Percentiles rank a stretch among this genome's conserved stretches.
phyloP scores from a whole-genome alignment of 2,888 invertebrate species.

The Rhaphigaster nebulosa region DNA sequence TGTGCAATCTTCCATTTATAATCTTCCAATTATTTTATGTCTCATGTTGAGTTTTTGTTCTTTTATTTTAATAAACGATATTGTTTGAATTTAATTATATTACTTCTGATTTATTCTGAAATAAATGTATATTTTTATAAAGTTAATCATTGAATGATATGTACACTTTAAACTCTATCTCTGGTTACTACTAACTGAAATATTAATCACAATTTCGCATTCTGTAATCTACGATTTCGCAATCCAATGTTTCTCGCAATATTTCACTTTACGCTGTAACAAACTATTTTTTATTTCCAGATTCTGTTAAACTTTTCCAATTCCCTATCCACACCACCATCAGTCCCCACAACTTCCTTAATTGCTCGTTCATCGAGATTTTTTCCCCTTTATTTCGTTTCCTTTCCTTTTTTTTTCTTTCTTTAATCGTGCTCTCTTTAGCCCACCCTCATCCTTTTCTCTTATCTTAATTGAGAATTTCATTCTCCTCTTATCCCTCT shows the following conservation, averaged over 20 bases:
- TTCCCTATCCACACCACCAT: not conserved
- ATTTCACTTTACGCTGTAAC: not conserved
- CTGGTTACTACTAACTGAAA: too few relatives aligned
- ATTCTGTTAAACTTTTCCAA: not conserved
- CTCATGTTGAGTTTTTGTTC: too few relatives aligned
- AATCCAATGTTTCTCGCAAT: not conserved
- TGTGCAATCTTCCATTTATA: too few relatives aligned
- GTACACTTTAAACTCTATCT: too few relatives aligned
- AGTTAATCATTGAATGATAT: too few relatives aligned
- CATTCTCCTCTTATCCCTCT: not conserved
- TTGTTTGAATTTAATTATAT: too few relatives aligned
- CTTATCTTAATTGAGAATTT: not conserved
- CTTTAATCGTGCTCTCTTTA: not conserved
- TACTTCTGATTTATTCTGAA: too few relatives aligned
- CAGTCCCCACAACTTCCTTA: not conserved
- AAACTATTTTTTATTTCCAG: not conserved
- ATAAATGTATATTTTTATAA: too few relatives aligned
- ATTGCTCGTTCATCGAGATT: not conserved
- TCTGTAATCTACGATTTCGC: too few relatives aligned
- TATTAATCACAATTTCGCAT: too few relatives aligned
- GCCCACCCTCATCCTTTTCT: not conserved
- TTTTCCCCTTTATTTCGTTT: not conserved
- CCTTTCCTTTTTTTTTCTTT: not conserved
- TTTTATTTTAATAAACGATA: too few relatives aligned
- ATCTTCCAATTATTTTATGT: too few relatives aligned